Evolutionary conservation across 2,888 invertebrate genomes (phyloP), one percentile per base, ranked within the genome.

Genomic region (Mythimna impura): DNA sequence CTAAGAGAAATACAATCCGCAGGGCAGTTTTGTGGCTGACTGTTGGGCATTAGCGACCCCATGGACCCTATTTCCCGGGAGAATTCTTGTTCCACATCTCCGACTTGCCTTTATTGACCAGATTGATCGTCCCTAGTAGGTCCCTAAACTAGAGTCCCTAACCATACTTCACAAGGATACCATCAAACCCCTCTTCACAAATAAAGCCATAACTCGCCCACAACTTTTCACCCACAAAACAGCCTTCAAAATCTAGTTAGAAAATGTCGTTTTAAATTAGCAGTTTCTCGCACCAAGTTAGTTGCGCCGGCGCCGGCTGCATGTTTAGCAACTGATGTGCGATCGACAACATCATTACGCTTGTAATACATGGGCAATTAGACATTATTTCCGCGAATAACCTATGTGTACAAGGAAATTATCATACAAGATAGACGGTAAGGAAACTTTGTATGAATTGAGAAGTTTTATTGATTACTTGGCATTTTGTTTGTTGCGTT

Each of bases 281-380:
- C 67, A 54, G 52, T 54, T 67, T 62, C 57, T 63, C 36, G 66
- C 78, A 36, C 43, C 60, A 57, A 66, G 62, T 54, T 55, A 50
- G 68, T 54, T 72, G 77, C 82, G 69, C 47, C 17, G 73, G 80
- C 84, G 77, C 77, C 77, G 61, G 54, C n/a, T 3, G 22, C 66
- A 40, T 76, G 76, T 82, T 81, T 70, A 61, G 79, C 82, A 79
- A 82, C 66, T 79, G 61, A 75, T 71, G 66, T 61, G 20, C 36
- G 66, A 83, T 66, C 74, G 70, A 80, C 76, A 76, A 71, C 71
- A 73, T 79, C 66, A 84, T 81, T 78, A 86, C 22, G 62, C 74
- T 75, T 77, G 72, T 78, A 80, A 73, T 75, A 80, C 84, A 82
- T 82, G 69, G 55, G 52, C 67, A 81, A 72, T 78, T 81, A 85